phyloP scores from a whole-genome alignment of 2,113 vertebrate species.

The Protobothrops flavoviridis region DNA sequence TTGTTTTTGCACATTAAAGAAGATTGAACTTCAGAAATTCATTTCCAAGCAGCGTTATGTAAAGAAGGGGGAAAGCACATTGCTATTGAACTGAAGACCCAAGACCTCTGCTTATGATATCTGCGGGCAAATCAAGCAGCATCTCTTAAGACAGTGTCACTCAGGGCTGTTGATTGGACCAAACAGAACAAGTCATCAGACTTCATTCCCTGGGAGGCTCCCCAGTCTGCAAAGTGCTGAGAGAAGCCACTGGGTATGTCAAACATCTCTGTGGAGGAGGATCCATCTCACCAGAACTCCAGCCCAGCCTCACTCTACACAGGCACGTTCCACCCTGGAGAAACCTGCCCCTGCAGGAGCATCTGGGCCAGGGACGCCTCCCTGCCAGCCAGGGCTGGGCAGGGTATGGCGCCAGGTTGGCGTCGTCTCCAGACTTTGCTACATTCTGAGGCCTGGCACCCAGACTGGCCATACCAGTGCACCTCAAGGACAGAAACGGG shows the following conservation, averaged over 20 bases:
- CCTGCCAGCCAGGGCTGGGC: constrained; percentile 31
- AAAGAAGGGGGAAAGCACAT: not conserved
- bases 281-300: not conserved
- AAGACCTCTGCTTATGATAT: not conserved
- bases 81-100: not conserved
- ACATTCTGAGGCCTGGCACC: constrained; percentile 20
- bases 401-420: constrained; percentile 23
- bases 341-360: constrained; percentile 40
- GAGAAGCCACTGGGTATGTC: constrained; percentile 6
- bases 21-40: not conserved
- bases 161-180: not conserved
- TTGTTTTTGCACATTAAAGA: not conserved
- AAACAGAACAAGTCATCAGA: not conserved
- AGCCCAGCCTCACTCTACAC: constrained; percentile 5
- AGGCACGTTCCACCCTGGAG: constrained; percentile 28
- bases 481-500: constrained; percentile 18
- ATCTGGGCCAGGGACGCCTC: constrained; percentile 27
- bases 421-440: constrained; percentile 29
- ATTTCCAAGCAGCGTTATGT: not conserved
- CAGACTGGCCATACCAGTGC: constrained; percentile 33
- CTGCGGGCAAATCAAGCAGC: not conserved
- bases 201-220: not conserved
- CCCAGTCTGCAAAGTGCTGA: not conserved
- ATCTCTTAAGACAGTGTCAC: not conserved
- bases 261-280: constrained; percentile 2